Base-by-base conservation (phyloP, 1,140 invertebrate genomes). In the Zaprionus vittiger region DNA sequence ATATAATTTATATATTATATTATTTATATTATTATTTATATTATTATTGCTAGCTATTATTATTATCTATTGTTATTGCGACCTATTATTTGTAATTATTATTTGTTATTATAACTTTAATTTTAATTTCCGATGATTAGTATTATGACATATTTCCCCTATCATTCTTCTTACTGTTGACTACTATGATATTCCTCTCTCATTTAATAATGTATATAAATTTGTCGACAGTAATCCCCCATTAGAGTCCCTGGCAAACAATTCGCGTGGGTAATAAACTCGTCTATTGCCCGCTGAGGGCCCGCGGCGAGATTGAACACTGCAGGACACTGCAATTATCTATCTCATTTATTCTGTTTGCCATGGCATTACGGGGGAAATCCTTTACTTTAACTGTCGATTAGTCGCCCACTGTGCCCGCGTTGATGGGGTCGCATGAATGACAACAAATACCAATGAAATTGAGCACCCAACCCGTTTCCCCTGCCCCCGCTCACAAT, bases 381-480 rank as follows among this genome's bases (percentile, higher is more conserved):
- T 80, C 63, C 63, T 66, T 68, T 64, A 34, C 59, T 62, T 20
- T 69, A 76, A 78, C 55, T 71, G 24, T 12, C 38, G 70, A 65
- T 80, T 79, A 57, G 61, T 59, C 47, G 56, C 81, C 77, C 81
- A 81, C 81, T 83, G 81, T 83, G 81, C 41, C n/a, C 81, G 22
- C 78, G n/a, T 54, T 38, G 38, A 67, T 55, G 60, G 73, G 67
- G 60, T 59, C 68, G 44, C 60, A 61, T 71, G 73, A 85, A 81
- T 81, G 82, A 84, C 82, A 85, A 78, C 74, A 78, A 85, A 81
- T 66, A 71, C 80, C 80, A 84, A 84, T 81, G 59, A 84, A 85
- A 84, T 81, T 70, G 82, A 85, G 73, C 78, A 65, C 60, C 68
- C 68, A 28, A 61, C 47, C 37, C 56, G 17, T 5, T 4, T 24